Base-by-base conservation (phyloP, 2,888 invertebrate genomes). In the Leucania comma region DNA sequence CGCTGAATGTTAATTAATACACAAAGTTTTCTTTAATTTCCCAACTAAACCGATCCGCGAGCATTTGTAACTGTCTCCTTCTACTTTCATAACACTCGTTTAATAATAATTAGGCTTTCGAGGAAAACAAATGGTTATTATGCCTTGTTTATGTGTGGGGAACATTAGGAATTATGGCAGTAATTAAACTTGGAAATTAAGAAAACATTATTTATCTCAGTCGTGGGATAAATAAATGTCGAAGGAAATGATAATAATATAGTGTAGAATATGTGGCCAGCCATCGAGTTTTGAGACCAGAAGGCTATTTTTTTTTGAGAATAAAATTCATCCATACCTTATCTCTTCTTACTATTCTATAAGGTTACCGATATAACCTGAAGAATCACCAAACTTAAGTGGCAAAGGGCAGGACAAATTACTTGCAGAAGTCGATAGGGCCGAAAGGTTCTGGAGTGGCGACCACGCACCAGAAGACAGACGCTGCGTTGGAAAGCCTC, bases 1-100 rank as follows among this genome's bases (percentile, higher is more conserved):
- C 29, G 32, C 58, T 57, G 73, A 82, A 82, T 84, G 70, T 77
- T 72, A 81, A 81, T 77, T 60, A 74, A 81, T 63, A 82, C 57
- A 56, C 63, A 61, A 82, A 82, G 64, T 81, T 83, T 68, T 50
- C 60, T 66, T 68, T 60, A 68, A 81, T 69, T 83, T 50, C 20
- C 57, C 22, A 75, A 81, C 67, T 69, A 65, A 67, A 83, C 63
- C 46, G 58, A 62, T 71, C 68, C 48, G 32, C 42, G 22, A 24
- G 51, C 63, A 71, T 81, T 76, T 68, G 68, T 71, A 69, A 67
- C 73, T 73, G 68, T 68, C 76, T 51, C 57, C 51, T 29, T 51
- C 29, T 67, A 57, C 53, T 71, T 71, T 72, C 65, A 68, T 68
- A 71, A 62, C 29, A 48, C 56, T 71, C 32, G 59, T 71, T 78